Base-by-base conservation (phyloP, 2,888 invertebrate species). In the Mesoligia furuncula region DNA sequence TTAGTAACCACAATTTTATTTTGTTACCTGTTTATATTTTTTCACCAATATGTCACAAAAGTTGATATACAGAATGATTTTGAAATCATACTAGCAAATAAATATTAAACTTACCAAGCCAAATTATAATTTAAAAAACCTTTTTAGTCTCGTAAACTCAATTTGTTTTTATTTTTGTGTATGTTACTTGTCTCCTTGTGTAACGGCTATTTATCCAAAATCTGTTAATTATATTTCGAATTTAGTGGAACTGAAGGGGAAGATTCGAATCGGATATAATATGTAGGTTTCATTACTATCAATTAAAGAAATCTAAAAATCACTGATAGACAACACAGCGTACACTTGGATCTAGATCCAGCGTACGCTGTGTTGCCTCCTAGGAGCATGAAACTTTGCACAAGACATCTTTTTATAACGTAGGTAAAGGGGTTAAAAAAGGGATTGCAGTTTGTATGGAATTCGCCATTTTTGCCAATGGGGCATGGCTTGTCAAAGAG, bases 21-120 rank as follows among this genome's bases (percentile, higher is more conserved):
- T 69, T 62, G 62, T 75, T 74, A 80, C 80, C 80, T 74, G 51
- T 24, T 36, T 36, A 36, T 7, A 36, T 36, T 36, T 9, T 36
- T 42, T 24, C 59, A 59, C 6, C n/a, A 71, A 36, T 31, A 57
- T 3, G 3, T 66, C 9, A 66, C 31, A 48, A 8, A 57, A 57
- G 39, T 39, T 31, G 54, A n/a, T 11, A 39, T 15, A 51, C 9
- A 31, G 8, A 13, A 48, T 51, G 9, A 0, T 36, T 54, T 69
- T 31, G 4, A 27, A 48, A 67, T 27, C 11, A 13, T 11, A 27
- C 20, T 27, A 67, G 20, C 67, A n/a, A n/a, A n/a, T 51, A 24
- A 8, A 51, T 8, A 51, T 15, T 15, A 15, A 27, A 68, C 8
- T 48, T 51, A 15, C 24, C 8, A 24, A 24, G 15, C 24, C 15